Evolutionary conservation across 2,797 vertebrate species (phyloP), one percentile per base, ranked within the genome.

Genomic region (Ficedula albicollis): DNA sequence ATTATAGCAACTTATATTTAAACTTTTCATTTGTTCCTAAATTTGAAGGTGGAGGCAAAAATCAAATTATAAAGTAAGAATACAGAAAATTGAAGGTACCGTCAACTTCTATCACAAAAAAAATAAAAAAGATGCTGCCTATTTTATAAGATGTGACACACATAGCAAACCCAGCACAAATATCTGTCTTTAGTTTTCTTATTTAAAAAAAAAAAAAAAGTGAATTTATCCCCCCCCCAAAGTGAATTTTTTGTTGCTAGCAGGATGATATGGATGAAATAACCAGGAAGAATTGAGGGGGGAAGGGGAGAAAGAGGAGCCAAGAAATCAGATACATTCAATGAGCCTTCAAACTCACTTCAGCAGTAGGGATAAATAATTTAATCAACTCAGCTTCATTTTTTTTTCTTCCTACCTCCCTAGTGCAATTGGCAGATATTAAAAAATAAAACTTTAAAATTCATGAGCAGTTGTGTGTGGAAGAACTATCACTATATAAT

Each of bases 281-380:
- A 97, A 97, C 91, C 91, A 94, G 97, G 97, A 97, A 98, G 96
- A 97, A 96, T 94, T 97, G 97, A 97, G 62, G 83, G 86, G 81
- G 85, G 89, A 74, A 86, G 97, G 97, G 97, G 93, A 93, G 88
- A 92, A 64, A 94, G 75, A 66, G 26, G 36, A 87, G 70, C 74
- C 78, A 96, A 96, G 94, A 96, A 96, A 97, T 97, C 95, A 97
- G 96, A 98, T 94, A 97, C 87, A 96, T 97, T 98, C 97, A 98
- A 98, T 97, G 97, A 98, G 98, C 98, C 96, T 98, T 98, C 98
- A 98, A 98, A 98, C 97, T 97, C 97, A 98, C 93, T 98, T 97
- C 93, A 96, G 93, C 92, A 97, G 91, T 62, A 97, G 52, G 80
- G 97, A 97, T 98, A 98, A 98, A 98, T 98, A 98, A 98, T 97